Base-by-base conservation (phyloP, 2,888 invertebrate species). In the Eueremaeus valkanovi region DNA sequence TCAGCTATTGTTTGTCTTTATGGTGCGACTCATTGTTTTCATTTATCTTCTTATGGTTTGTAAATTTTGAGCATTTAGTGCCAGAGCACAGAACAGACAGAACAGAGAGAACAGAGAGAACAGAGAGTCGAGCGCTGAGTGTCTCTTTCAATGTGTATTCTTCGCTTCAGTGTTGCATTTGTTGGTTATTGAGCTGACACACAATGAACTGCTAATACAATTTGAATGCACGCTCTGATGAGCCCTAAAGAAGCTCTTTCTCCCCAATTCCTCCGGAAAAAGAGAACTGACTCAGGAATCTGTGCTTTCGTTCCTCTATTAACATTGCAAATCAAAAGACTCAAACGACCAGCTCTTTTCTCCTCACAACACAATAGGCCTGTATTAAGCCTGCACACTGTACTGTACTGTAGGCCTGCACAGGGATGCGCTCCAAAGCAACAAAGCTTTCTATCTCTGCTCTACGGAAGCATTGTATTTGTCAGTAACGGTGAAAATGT, bases 231-330 rank as follows among this genome's bases (percentile, higher is more conserved):
- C n/a, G 63, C 63, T 63, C 63, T 63, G 63, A 63, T 63, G 63
- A 33, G 6, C 63, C 31, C 63, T n/a, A 33, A 63, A 63, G 31
- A 33, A 31, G 21, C 63, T 63, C 11, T 63, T 63, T 63, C 29
- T 63, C 63, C 31, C 33, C 63, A 63, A 63, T 63, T 63, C 63
- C 63, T 63, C 63, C 63, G 63, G 63, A 63, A 63, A 63, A 63
- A 63, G 63, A 63, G 55, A 63, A 33, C 8, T 29, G 33, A 31
- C 63, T 63, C 21, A n/a, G 63, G 33, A 63, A 31, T 63, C 63
- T 63, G 33, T 63, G 63, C 63, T 63, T 9, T 31, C 63, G 33
- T 63, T 63, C 63, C 63, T 55, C 55, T 63, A 63, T 63, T 63
- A 63, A 63, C 63, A 31, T 31, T 63, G 63, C 63, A 63, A 63